Base-by-base conservation (phyloP, 2,888 invertebrate species). In the Plemyria rubiginata region DNA sequence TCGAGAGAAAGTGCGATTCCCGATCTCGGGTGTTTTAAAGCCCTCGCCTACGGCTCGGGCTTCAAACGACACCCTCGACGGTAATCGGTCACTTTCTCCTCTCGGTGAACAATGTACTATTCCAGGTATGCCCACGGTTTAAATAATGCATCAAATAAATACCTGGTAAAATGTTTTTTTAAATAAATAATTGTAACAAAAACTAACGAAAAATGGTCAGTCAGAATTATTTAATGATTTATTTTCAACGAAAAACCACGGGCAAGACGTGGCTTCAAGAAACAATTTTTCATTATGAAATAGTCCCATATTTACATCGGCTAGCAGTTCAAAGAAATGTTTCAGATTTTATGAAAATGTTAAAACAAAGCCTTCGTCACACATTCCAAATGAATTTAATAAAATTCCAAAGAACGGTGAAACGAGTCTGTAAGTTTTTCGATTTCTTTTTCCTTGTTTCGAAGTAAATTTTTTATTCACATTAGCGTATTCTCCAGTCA, bases 351-450 rank as follows among this genome's bases (percentile, higher is more conserved):
- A 65, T 64, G 60, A 68, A 67, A 70, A 63, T 49, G 57, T 53
- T 53, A 52, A 54, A 11, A 48, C 40, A 53, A 60, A 64, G 62
- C 60, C 60, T 65, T 65, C 62, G 56, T 66, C 65, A 67, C 62
- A 71, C 68, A 71, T 68, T 61, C 64, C 59, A 55, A 67, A 65
- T 62, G 62, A 68, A 58, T 65, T 68, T 71, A 66, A 66, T 70
- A 66, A 67, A 66, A 70, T 70, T 70, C 57, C 56, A 45, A 64
- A 67, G 67, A 64, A 60, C 61, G 54, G 41, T 51, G 57, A 64
- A 65, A 51, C 62, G 50, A 57, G 50, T 58, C 49, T 16, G 62
- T 54, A 66, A 62, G 63, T 62, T 63, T 60, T 59, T 50, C 53
- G 36, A 59, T 58, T 66, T 56, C 48, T 55, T 66, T 60, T 52